Evolutionary conservation across 2,888 invertebrate genomes (phyloP).

Genomic region (Hermodice carunculata): DNA sequence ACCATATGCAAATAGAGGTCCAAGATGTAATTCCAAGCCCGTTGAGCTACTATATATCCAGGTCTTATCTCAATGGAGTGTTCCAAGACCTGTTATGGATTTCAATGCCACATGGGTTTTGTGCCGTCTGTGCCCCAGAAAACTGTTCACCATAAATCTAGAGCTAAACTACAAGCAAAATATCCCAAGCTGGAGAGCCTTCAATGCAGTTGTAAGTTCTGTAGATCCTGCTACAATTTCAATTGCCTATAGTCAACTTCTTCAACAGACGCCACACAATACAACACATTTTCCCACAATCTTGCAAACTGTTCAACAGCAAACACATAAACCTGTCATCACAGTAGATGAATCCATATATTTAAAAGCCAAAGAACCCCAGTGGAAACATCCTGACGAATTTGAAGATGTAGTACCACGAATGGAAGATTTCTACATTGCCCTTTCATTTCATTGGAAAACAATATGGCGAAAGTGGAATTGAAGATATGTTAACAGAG

Average conservation of each 20-base stretch:
- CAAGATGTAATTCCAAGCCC: too few relatives aligned
- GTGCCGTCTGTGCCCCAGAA: too few relatives aligned
- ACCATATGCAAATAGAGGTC: too few relatives aligned
- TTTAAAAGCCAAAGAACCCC: conserved; percentile 17
- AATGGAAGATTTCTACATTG: conserved; percentile 17
- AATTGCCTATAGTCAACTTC: conserved; percentile 1
- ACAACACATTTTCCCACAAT: conserved; percentile 1
- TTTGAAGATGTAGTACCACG: conserved; percentile 8
- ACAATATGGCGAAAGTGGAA: neutral
- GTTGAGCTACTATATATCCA: too few relatives aligned
- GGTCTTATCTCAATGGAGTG: too few relatives aligned
- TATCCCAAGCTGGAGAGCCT: conserved; percentile 10
- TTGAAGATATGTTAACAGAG: conserved; percentile 9
- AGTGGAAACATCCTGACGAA: conserved; percentile 7
- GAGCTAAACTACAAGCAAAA: too few relatives aligned
- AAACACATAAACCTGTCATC: neutral
- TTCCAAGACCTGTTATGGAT: too few relatives aligned
- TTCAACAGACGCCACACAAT: conserved; percentile 2
- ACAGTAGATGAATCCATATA: conserved; percentile 19
- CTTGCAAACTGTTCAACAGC: neutral
- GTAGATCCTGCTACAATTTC: neutral
- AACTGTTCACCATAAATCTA: too few relatives aligned
- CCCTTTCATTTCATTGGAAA: conserved; percentile 3
- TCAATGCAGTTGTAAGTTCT: neutral
- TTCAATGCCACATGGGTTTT: too few relatives aligned